Evolutionary conservation across 2,113 vertebrate genomes (phyloP).

Genomic region (Myiagra hebetior): DNA sequence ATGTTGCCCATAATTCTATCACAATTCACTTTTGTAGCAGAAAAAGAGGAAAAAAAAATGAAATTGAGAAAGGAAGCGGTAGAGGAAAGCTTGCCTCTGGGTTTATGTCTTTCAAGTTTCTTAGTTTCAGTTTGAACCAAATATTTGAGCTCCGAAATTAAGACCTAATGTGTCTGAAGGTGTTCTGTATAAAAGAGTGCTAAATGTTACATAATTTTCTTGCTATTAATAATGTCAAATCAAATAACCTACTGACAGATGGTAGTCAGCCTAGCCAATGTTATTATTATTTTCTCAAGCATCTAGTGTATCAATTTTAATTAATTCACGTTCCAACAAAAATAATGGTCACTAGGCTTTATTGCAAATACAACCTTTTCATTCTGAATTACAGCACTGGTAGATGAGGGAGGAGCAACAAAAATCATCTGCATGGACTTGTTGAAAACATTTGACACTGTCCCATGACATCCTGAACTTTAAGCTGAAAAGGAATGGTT

Average conservation of each 20-base stretch:
- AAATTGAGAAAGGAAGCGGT: not conserved
- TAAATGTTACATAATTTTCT: not conserved
- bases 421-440: not conserved
- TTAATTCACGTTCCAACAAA: not conserved
- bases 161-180: not conserved
- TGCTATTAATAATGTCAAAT: not conserved
- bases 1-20: not conserved
- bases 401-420: not conserved
- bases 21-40: not conserved
- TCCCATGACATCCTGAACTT: not conserved
- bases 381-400: not conserved
- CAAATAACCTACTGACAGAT: not conserved
- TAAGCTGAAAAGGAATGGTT: not conserved
- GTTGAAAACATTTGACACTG: not conserved
- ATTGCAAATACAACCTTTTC: not conserved
- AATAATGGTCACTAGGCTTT: not conserved
- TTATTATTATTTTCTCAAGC: not conserved
- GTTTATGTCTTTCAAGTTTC: not conserved
- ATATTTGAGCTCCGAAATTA: not conserved
- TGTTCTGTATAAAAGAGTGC: not conserved
- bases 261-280: not conserved
- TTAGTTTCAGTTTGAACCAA: not conserved
- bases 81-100: not conserved
- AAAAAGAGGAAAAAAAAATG: fast-evolving
- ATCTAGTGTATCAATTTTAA: not conserved